Base-by-base conservation (phyloP, 2,113 vertebrate species). In the Pungitius pungitius region DNA sequence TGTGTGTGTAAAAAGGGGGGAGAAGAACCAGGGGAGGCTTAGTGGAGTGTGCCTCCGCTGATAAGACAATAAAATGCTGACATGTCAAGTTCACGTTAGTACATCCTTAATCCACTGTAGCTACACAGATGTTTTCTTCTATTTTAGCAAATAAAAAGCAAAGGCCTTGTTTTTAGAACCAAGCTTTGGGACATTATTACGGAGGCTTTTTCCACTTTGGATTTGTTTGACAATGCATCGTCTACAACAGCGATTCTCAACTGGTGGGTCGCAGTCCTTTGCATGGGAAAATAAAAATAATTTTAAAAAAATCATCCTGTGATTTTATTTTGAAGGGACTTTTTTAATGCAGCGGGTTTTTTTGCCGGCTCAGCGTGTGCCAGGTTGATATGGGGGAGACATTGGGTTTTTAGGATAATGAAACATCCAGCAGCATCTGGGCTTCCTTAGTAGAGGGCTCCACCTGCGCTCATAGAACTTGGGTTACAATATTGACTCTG, bases 41-140 rank as follows among this genome's bases (percentile, higher is more conserved):
- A 70, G 37, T 42, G 45, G 35, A 75, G 62, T 63, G 61, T 67
- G 66, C 8, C 42, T 80, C 43, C 47, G 55, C 59, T 67, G 61
- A 60, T 87, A 56, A 84, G 81, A 73, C 24, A 37, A 47, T 30
- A 77, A 76, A 72, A 14, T 11, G 35, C 62, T 67, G 63, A 69
- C 30, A 54, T 54, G 15, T 65, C 65, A 80, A 12, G 8, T 78
- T 75, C 66, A 77, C 33, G n/a, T 75, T 65, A 45, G 33, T 64
- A 20, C 24, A 69, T 45, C 9, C 9, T 54, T 49, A 68, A 70
- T 54, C 12, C 14, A 51, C 35, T 12, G 12, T 69, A 55, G 35
- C 35, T 22, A 49, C 3, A 57, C 40, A 4, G 18, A 45, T 22
- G 61, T 33, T 20, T 43, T n/a, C 26, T n/a, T 47, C 7, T 45